Evolutionary conservation across 2,888 invertebrate species (phyloP).

Genomic region (Rhamphomyia laevipes): DNA sequence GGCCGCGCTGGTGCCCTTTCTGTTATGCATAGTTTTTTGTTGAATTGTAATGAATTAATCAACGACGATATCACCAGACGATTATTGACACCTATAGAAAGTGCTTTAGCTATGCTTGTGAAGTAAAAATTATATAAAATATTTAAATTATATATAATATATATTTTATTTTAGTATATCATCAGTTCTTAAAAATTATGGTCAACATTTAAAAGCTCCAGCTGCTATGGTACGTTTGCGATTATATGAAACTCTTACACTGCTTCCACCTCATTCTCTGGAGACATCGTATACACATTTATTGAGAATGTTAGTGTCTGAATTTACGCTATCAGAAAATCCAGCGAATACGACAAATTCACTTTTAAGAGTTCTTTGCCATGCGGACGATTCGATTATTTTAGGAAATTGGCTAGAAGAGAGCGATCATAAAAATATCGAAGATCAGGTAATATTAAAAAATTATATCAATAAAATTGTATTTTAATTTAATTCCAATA

Average conservation of each 20-base stretch:
- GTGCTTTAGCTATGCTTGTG: slow-evolving; percentile 86
- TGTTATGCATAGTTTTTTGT: slow-evolving; percentile 86
- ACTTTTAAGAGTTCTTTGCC: slow-evolving; percentile 67
- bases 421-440: slow-evolving; percentile 90
- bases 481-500: background rate
- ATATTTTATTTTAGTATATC: slow-evolving; percentile 50
- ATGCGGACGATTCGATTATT: slow-evolving; percentile 81
- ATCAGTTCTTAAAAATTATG: slow-evolving; percentile 74
- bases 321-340: slow-evolving; percentile 90
- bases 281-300: slow-evolving; percentile 81
- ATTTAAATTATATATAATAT: background rate
- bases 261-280: slow-evolving; percentile 66
- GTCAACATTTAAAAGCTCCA: slow-evolving; percentile 86
- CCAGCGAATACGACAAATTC: slow-evolving; percentile 85
- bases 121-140: slow-evolving; percentile 50
- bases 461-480: background rate
- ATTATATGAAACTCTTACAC: slow-evolving; percentile 75
- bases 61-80: slow-evolving; percentile 86
- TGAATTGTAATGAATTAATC: slow-evolving; percentile 81
- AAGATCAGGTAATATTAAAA: slow-evolving; percentile 70
- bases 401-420: slow-evolving; percentile 89
- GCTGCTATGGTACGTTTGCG: slow-evolving; percentile 87
- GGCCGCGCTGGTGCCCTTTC: slow-evolving; percentile 93
- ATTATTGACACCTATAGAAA: slow-evolving; percentile 83
- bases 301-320: slow-evolving; percentile 82